Conservation (phyloP, 2,888 invertebrate genomes). For the Diarsia rubi region DNA sequence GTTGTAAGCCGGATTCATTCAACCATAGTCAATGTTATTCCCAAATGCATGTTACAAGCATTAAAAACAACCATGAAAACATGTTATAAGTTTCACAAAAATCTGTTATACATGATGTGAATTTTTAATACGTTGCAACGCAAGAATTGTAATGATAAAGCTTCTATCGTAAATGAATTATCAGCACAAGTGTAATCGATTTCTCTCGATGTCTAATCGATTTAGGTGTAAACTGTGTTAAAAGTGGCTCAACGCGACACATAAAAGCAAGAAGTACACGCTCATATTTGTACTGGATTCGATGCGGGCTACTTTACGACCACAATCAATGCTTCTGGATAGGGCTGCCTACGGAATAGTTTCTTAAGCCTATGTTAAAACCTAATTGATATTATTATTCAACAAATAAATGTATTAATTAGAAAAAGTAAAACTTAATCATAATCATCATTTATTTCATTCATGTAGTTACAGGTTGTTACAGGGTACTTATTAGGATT, state of each 20-base stretch:
- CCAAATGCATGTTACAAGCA: conserved; percentile 7
- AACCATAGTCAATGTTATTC: background rate
- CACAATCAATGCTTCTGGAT: conserved; percentile 72
- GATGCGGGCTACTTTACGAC: conserved; percentile 82
- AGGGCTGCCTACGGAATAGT: conserved; percentile 59
- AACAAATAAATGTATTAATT: background rate
- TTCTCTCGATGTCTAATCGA: conserved; percentile 88
- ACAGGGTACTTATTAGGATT: no score
- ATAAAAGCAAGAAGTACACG: conserved; percentile 79
- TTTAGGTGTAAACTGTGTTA: conserved; percentile 88
- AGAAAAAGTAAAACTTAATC: background rate
- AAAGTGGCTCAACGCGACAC: conserved; percentile 77
- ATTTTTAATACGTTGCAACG: conserved; percentile 67
- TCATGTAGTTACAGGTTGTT: no score
- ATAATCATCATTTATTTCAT: no score
- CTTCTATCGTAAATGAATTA: conserved; percentile 82
- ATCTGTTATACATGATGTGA: conserved; percentile 35
- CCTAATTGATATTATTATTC: conserved; percentile 1
- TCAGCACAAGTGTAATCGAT: conserved; percentile 86
- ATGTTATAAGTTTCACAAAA: conserved; percentile 13
- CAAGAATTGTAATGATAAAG: conserved; percentile 80
- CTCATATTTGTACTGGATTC: conserved; percentile 87
- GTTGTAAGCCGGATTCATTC: background rate
- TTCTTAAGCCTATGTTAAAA: conserved; percentile 5
- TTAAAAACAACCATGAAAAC: conserved; percentile 4